Evolutionary conservation across 1,140 invertebrate genomes (phyloP), one percentile per base, ranked within the genome.

Genomic region (Sycophila sp.): DNA sequence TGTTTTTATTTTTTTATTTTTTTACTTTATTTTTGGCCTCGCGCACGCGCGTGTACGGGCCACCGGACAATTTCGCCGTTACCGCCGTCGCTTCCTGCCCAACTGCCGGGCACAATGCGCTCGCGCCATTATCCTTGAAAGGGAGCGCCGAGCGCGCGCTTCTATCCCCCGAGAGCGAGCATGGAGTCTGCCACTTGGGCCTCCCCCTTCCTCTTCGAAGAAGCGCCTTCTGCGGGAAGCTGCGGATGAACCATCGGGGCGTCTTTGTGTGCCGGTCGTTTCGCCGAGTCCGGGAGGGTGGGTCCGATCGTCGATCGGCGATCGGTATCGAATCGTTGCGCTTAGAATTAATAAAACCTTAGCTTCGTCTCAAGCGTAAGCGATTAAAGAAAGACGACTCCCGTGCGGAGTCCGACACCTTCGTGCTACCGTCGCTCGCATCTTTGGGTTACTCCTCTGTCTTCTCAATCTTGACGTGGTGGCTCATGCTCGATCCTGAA

Each of bases 381-480:
- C 64, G 51, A 34, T 56, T n/a, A 32, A 58, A 28, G 8, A 47
- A 67, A n/a, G 19, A 32, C 17, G 26, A 17, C 24, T 2, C n/a
- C n/a, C 3, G 55, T 36, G 30, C 55, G 28, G 38, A 17, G 8
- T 15, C 24, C 64, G 17, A n/a, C 36, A 45, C 30, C 17, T 5
- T 62, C 40, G 40, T 64, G 45, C 30, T 49, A 64, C 5, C n/a
- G 17, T 56, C 51, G 56, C 28, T 51, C 65, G 40, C 53, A 67
- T 67, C 65, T 67, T 67, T 67, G 65, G 65, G 40, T 58, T 67
- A 67, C 28, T 67, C 42, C n/a, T 67, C 65, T 51, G n/a, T 58
- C 40, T 34, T 67, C 40, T 67, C 65, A 19, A 67, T 47, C 53
- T 67, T 67, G 53, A 67, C 40, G 5, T n/a, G 53, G 22, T 58